Evolutionary conservation across 2,113 vertebrate genomes (phyloP).

Genomic region (Caracal caracal): DNA sequence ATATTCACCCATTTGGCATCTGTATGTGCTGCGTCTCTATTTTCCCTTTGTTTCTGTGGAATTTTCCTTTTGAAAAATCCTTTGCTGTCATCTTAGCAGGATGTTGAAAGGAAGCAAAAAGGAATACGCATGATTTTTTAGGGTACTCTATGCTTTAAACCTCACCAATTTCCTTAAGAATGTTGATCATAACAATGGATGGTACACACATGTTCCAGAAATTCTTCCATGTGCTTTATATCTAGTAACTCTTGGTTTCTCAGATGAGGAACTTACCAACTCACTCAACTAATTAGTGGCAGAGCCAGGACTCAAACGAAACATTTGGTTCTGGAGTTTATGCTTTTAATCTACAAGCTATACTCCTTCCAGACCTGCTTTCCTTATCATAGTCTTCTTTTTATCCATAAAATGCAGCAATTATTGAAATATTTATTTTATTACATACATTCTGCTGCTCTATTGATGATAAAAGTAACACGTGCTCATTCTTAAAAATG

Average conservation of each 20-base stretch:
- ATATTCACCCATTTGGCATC: background rate
- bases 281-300: background rate
- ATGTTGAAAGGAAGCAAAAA: background rate
- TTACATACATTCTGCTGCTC: background rate
- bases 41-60: background rate
- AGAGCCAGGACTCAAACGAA: background rate
- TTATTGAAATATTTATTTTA: background rate
- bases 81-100: background rate
- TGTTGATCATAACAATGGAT: background rate
- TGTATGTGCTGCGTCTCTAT: background rate
- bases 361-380: background rate
- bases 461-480: background rate
- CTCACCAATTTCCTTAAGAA: background rate
- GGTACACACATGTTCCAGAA: background rate
- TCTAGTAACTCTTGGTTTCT: background rate
- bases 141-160: background rate
- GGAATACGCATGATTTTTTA: background rate
- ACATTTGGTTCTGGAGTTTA: background rate
- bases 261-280: background rate
- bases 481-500: background rate
- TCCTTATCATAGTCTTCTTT: background rate
- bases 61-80: background rate
- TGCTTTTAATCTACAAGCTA: background rate
- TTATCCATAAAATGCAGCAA: background rate
- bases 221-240: background rate